Base-by-base conservation (phyloP, 2,113 vertebrate genomes). In the Halcyon senegalensis region DNA sequence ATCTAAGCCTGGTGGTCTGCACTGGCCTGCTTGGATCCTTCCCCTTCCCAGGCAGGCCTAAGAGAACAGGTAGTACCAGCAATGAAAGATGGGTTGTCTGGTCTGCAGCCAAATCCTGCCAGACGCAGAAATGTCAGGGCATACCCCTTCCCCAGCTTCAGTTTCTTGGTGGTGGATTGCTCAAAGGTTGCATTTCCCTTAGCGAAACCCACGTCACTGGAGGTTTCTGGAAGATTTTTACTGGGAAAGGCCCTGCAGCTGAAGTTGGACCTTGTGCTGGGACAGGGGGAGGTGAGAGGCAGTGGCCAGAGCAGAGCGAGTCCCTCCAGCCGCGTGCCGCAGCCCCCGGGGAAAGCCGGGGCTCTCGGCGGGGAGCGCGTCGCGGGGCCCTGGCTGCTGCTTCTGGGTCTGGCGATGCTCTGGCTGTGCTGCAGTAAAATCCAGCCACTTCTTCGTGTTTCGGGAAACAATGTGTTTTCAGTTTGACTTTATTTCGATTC, bases 401-500 rank as follows among this genome's bases (percentile, higher is more conserved):
- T 87, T 46, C 44, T 76, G 59, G 64, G 33, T 77, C 83, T 74
- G 60, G 18, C 23, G 44, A 2, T 4, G 28, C 25, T 85, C 21
- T 44, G 17, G 82, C 39, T 73, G 46, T 41, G 28, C 70, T 83
- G 70, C 51, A 72, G 69, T 72, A 81, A 89, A 84, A 82, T 82
- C 58, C 76, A 60, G 89, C 18, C 53, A 24, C 31, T 73, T 69
- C 62, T 48, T 43, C 2, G 2, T 48, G 44, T 89, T 89, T 83
- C 84, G 76, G 51, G 78, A 87, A 80, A 24, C 74, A 60, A 33
- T 68, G 35, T 84, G 27, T 91, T 91, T 93, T 89, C 84, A 79
- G 44, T 85, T 74, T 90, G 56, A 72, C 83, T 95, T 84, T 48
- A 43, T 93, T 69, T 96, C 78, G 80, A 8, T 66, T 91, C 41